Conservation (phyloP, 2,797 vertebrate species). For the Cirrhinus mrigala region DNA sequence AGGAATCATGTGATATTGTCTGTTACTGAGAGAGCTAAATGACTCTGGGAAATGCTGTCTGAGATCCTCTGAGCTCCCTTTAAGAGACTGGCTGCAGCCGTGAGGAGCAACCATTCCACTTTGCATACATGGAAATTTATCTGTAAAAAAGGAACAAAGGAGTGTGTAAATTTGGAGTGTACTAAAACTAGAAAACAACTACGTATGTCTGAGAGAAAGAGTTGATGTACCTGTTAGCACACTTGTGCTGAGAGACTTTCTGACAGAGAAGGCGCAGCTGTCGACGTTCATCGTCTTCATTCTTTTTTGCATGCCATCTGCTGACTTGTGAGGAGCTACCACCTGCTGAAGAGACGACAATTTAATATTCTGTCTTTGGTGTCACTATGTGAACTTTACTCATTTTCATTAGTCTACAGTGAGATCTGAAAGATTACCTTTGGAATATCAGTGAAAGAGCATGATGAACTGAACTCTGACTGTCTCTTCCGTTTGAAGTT, state of each 20-base stretch:
- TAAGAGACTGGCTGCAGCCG: conserved; percentile 16
- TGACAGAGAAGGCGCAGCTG: conserved; percentile 46
- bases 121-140: conserved; percentile 38
- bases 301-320: conserved; percentile 50
- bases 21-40: conserved; percentile 67
- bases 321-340: conserved; percentile 21
- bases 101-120: conserved; percentile 9
- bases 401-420: background rate
- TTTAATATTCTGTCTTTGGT: background rate
- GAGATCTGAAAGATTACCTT: conserved; percentile 38
- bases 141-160: conserved; percentile 12
- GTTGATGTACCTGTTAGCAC: conserved; percentile 45
- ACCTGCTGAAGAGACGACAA: conserved; percentile 36
- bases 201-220: background rate
- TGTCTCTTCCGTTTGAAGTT: conserved; percentile 55
- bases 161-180: background rate
- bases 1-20: conserved; percentile 77
- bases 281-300: conserved; percentile 50
- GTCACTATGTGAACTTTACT: background rate
- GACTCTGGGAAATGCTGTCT: conserved; percentile 42
- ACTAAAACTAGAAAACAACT: background rate
- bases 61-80: conserved; percentile 30
- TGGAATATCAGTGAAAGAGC: conserved; percentile 50
- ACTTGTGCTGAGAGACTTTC: conserved; percentile 53
- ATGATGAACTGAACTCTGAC: conserved; percentile 49